A percentile compares a stretch with the other conserved stretches of the same genome.
Conservation (phyloP, 2,113 vertebrate genomes). For the Lepisosteus oculatus region DNA sequence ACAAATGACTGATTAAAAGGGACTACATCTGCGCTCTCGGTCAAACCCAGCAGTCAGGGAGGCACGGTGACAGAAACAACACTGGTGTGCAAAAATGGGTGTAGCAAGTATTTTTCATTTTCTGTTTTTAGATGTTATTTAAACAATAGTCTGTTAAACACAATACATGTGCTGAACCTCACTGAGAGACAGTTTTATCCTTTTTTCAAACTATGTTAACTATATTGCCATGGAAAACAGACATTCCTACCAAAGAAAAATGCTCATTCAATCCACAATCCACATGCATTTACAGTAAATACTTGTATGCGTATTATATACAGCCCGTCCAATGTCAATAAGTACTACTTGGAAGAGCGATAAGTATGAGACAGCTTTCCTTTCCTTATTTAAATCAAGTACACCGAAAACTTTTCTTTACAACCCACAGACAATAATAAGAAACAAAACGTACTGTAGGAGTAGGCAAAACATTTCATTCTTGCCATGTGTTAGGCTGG, state of each 20-base stretch:
- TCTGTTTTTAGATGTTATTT: background rate
- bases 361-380: no score
- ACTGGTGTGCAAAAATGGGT: background rate
- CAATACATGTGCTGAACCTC: no score
- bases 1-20: conserved; percentile 21
- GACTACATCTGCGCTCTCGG: conserved; percentile 24
- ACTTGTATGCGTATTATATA: no score
- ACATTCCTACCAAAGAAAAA: conserved; percentile 6
- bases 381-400: no score
- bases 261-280: background rate
- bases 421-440: no score
- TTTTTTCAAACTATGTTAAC: no score
- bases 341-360: no score
- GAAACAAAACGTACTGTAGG: background rate
- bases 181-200: background rate
- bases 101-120: background rate
- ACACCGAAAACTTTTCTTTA: no score
- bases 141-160: background rate
- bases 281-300: no score
- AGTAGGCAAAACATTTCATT: background rate
- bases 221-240: background rate
- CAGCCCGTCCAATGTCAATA: no score
- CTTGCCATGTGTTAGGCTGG: no score
- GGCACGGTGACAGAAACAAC: conserved; percentile 18
- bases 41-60: conserved; percentile 17